Evolutionary conservation across 2,888 invertebrate species (phyloP).

Genomic region (Meandrusa payeni): DNA sequence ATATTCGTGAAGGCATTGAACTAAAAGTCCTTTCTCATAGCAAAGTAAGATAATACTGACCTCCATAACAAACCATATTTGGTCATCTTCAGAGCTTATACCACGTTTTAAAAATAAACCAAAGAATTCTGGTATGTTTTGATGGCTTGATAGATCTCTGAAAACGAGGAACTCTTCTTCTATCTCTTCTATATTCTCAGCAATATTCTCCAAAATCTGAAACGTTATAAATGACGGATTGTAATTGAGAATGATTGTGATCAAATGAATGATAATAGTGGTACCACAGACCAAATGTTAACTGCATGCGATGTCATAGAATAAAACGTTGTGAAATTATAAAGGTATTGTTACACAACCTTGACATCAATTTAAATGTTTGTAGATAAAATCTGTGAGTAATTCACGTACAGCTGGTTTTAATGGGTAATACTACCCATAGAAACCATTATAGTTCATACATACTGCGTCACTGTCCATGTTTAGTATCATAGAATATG

Average conservation of each 20-base stretch:
- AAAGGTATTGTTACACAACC: constrained; percentile 59
- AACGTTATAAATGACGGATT: constrained; percentile 12
- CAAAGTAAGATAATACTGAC: constrained; percentile 58
- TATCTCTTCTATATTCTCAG: constrained; percentile 90
- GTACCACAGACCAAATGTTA: not conserved
- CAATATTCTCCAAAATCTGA: constrained; percentile 87
- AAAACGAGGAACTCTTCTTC: constrained; percentile 90
- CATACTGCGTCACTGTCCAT: no score
- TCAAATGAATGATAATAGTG: constrained; percentile 13
- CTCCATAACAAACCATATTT: constrained; percentile 93
- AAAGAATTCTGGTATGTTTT: constrained; percentile 88
- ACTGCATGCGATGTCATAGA: constrained; percentile 36
- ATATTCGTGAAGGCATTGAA: constrained; percentile 3
- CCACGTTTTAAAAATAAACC: constrained; percentile 86
- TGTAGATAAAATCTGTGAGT: constrained; percentile 45
- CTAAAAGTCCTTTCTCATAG: constrained; percentile 24
- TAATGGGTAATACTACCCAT: not conserved
- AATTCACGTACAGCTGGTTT: not conserved
- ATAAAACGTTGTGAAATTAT: constrained; percentile 42
- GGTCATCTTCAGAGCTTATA: constrained; percentile 83
- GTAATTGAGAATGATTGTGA: constrained; percentile 5
- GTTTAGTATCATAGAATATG: no score
- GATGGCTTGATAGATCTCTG: constrained; percentile 86
- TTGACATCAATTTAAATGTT: constrained; percentile 63
- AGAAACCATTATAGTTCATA: no score